Base-by-base conservation (phyloP, 35 echinoderm and acorn worm genomes). In the Strongylocentrotus purpuratus region DNA sequence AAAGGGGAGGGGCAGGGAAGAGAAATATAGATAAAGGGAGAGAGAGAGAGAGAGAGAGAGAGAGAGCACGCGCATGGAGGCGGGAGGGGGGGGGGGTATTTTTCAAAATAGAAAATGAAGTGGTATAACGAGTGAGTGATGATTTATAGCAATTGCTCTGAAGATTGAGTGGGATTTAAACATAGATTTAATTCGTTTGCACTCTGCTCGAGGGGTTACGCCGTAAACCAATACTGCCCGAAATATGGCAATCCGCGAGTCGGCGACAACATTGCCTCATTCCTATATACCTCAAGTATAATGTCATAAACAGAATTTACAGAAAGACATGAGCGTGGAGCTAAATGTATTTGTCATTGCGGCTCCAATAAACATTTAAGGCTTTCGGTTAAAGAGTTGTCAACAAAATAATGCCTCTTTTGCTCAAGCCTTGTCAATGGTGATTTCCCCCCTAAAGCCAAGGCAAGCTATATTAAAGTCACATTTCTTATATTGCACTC, bases 111-210 rank as follows among this genome's bases (percentile, higher is more conserved):
- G 61, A 70, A 70, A 70, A 70, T 70, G 15, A 70, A 70, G 61
- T 70, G 61, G 61, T 22, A 22, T 70, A 70, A 70, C 61, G 87
- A 88, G 32, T 88, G 87, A 88, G 87, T 88, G 87, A 88, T 88
- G 87, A 88, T 88, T 88, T 88, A 88, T 46, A 31, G 45, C 87
- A 88, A 88, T 41, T 88, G 87, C 15, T 22, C 31, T 14, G 87
- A 46, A 46, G 87, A 88, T 88, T 88, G 87, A 46, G 45, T 41
- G 32, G 87, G 45, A 41, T 88, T 88, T 33, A 41, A 46, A 46
- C 10, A 11, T 35, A 33, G 87, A 88, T 88, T 88, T 88, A 88
- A 88, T 88, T 33, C 87, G 87, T 31, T 88, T 88, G 87, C 87
- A 88, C 87, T 88, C 31, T 88, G 87, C 1, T 46, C 45, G 87